These are phyloP conservation scores for Leucophenga montana DNA, from an alignment of 2,888 invertebrate species.

Conservation along the genomic window DNA sequence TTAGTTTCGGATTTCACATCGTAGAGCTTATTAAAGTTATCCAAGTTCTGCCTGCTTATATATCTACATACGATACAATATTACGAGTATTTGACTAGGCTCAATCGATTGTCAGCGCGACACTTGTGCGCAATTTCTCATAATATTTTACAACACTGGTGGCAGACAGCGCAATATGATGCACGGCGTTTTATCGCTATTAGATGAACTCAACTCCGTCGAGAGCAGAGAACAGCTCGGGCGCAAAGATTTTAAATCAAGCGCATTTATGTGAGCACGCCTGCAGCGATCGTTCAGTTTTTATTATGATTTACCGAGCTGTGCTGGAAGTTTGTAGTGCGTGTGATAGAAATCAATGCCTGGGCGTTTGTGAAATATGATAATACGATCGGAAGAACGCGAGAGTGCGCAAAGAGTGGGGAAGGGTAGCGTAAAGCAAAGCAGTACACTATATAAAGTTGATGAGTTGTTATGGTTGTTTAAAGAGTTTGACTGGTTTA, in stretches of 20 bases:
- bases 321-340: background rate
- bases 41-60: background rate
- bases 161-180: constrained; percentile 9
- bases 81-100: too few species aligned
- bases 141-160: constrained; percentile 21
- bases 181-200: constrained; percentile 15
- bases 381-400: background rate
- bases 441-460: constrained; percentile 48
- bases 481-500: constrained; percentile 47
- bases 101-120: constrained; percentile 14
- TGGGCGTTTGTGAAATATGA: constrained; percentile 21
- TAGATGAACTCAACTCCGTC: constrained; percentile 12
- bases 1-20: constrained; percentile 25
- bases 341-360: constrained; percentile 2
- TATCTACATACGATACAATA: too few species aligned
- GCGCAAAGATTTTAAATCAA: too few species aligned
- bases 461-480: constrained; percentile 67
- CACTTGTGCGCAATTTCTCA: constrained; percentile 15
- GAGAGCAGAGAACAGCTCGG: too few species aligned
- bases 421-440: too few species aligned
- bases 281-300: background rate
- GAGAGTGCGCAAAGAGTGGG: constrained; percentile 9
- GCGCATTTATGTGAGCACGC: too few species aligned
- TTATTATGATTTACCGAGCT: constrained; percentile 23
- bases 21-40: constrained; percentile 8